A percentile compares a stretch with the other conserved stretches of the same genome.
phyloP scores from a whole-genome alignment of 2,888 invertebrate species.

The Erpobdella octoculata region DNA sequence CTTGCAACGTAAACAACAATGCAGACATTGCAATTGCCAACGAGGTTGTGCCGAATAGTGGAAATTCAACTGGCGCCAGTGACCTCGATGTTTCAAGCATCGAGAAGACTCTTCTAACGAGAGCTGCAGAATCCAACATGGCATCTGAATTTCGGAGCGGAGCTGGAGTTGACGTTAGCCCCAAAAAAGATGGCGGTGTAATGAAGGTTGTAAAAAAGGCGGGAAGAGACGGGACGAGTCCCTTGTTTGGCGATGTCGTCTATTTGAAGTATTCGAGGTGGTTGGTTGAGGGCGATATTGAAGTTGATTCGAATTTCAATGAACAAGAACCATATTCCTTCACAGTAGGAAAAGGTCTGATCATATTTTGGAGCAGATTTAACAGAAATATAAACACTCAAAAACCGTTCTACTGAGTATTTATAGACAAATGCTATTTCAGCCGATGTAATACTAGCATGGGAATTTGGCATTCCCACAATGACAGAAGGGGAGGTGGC shows the following conservation, averaged over 20 bases:
- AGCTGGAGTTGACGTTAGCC: slow-evolving; percentile 58
- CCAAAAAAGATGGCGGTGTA: slow-evolving; percentile 67
- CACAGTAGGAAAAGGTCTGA: slow-evolving; percentile 70
- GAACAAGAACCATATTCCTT: slow-evolving; percentile 77
- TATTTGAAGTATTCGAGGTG: slow-evolving; percentile 82
- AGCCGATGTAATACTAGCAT: slow-evolving; percentile 17
- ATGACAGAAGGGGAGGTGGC: slow-evolving; percentile 23
- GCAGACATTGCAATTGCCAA: too few species aligned
- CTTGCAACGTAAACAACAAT: too few species aligned
- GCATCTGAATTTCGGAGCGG: too few species aligned
- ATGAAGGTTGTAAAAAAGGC: slow-evolving; percentile 63
- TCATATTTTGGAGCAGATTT: too few species aligned
- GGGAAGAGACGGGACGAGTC: slow-evolving; percentile 66
- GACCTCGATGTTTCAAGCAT: too few species aligned
- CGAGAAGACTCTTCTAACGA: too few species aligned
- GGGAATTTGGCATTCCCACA: slow-evolving; percentile 13
- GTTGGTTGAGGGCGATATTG: slow-evolving; percentile 73
- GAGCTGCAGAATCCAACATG: too few species aligned
- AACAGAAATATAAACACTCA: too few species aligned
- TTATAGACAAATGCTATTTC: too few species aligned
- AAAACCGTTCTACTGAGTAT: too few species aligned
- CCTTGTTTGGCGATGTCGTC: slow-evolving; percentile 65
- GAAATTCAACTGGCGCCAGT: too few species aligned
- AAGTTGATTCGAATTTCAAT: slow-evolving; percentile 67
- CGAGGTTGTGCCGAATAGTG: too few species aligned